Base-by-base conservation (phyloP, 2,888 invertebrate genomes). In the Ectemnius lituratus region DNA sequence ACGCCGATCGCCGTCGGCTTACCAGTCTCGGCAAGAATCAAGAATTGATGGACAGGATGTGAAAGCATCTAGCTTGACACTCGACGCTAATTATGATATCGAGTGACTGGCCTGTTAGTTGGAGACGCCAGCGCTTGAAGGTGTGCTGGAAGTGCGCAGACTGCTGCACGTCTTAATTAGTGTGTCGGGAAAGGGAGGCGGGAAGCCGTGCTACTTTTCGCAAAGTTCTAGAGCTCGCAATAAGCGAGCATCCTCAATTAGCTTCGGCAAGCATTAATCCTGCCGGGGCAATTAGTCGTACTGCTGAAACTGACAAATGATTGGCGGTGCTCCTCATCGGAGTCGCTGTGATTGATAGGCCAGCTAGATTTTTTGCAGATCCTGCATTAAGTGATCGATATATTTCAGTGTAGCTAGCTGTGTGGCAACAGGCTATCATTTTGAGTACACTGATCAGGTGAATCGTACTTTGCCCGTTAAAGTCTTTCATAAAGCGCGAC, bases 271-370 rank as follows among this genome's bases (percentile, higher is more conserved):
- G 69, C 68, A 60, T 73, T 64, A 59, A 52, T 57, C 46, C 56
- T 47, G 66, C 62, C 69, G 68, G 56, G 62, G 69, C 73, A 80
- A 80, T 80, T 80, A 80, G 70, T 67, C 37, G 70, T 73, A 62
- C 66, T 69, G 62, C 76, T 72, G 68, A 65, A 59, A 62, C 67
- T 79, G 73, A 82, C 82, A 79, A 79, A 71, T 81, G 76, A 73
- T 80, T 62, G 74, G 67, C 76, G 73, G 59, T 63, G 68, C 61
- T 70, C 76, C 62, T 71, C 69, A 75, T 75, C 70, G 58, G 67
- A 65, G 66, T 47, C 47, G 23, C 37, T 23, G 63, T 82, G 75
- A 80, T 76, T 69, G 73, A 81, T 81, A 68, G 63, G 75, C 67
- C 14, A 20, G 4, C 47, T 52, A 4, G 70, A 14, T 75, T 76